phyloP scores from a whole-genome alignment of 1,140 invertebrate species.

The Delia radicum region DNA sequence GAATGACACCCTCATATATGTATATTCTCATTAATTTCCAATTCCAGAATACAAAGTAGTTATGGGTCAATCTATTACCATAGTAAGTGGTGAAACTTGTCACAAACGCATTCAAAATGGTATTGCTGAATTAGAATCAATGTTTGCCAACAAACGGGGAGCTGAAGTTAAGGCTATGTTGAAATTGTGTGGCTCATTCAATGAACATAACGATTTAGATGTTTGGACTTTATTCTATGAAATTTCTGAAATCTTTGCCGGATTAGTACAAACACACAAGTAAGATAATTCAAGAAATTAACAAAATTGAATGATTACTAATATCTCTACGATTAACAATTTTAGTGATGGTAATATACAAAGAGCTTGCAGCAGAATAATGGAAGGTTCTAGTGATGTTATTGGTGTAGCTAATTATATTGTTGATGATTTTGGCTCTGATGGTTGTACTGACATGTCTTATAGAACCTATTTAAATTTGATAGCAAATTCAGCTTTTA shows the following conservation, averaged over 20 bases:
- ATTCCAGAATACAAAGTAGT: conserved; percentile 50
- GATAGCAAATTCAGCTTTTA: conserved; percentile 40
- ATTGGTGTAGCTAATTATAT: conserved; percentile 41
- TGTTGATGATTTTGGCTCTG: conserved; percentile 32
- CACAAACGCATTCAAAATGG: conserved; percentile 57
- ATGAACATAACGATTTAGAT: conserved; percentile 47
- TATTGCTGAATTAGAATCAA: conserved; percentile 56
- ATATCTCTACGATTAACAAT: too few species aligned
- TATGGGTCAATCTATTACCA: conserved; percentile 44
- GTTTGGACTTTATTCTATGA: conserved; percentile 49
- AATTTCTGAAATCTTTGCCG: conserved; percentile 49
- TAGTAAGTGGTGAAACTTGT: conserved; percentile 57
- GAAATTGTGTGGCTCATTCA: conserved; percentile 51
- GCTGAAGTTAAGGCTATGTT: conserved; percentile 46
- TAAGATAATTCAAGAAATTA: conserved; percentile 8
- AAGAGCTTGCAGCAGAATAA: conserved; percentile 40
- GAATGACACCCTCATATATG: too few species aligned
- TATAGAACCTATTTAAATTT: conserved; percentile 37
- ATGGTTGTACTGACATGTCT: conserved; percentile 36
- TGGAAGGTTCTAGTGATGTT: conserved; percentile 41
- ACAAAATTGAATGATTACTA: background rate
- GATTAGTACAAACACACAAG: conserved; percentile 49
- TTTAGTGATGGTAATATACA: conserved; percentile 48
- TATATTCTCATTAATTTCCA: background rate
- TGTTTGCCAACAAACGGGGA: conserved; percentile 45